phyloP scores from a whole-genome alignment of 2,888 invertebrate species.

The Plagodis pulveraria region DNA sequence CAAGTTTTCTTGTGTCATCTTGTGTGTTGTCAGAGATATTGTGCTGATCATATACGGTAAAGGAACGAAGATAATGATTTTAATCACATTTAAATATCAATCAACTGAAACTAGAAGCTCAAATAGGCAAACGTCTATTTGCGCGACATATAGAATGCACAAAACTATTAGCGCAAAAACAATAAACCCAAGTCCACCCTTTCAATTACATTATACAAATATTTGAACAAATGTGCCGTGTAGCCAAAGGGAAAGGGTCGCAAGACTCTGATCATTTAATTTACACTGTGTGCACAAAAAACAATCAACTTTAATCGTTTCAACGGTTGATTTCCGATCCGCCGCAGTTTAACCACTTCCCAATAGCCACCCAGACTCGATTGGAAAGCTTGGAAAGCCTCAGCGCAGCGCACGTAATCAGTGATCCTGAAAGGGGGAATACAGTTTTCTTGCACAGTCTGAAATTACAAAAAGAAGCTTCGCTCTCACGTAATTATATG shows the following conservation, averaged over 20 bases:
- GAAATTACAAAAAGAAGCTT: neutral
- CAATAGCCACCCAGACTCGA: slow-evolving; percentile 28
- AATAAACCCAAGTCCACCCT: neutral
- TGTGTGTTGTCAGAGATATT: too few relatives aligned
- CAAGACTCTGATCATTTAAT: slow-evolving; percentile 16
- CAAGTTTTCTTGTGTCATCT: too few relatives aligned
- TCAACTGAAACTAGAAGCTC: neutral
- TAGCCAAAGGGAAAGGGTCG: slow-evolving; percentile 8
- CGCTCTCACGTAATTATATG: too few relatives aligned
- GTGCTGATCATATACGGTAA: neutral
- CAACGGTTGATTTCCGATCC: slow-evolving; percentile 33
- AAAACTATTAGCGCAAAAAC: too few relatives aligned
- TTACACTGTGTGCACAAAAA: slow-evolving; percentile 23
- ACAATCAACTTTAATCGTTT: slow-evolving; percentile 25
- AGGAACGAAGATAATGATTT: neutral
- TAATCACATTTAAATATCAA: neutral
- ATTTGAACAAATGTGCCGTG: slow-evolving; percentile 2
- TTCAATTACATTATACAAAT: slow-evolving; percentile 9
- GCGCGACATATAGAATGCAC: too few relatives aligned
- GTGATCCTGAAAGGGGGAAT: neutral
- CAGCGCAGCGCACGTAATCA: slow-evolving; percentile 4
- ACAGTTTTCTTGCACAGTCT: too few relatives aligned
- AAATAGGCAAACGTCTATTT: too few relatives aligned
- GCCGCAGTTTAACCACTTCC: slow-evolving; percentile 37
- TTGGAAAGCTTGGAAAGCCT: slow-evolving; percentile 25